Conservation (phyloP, 2,113 vertebrate species). For the Glaucidium brasilianum region DNA sequence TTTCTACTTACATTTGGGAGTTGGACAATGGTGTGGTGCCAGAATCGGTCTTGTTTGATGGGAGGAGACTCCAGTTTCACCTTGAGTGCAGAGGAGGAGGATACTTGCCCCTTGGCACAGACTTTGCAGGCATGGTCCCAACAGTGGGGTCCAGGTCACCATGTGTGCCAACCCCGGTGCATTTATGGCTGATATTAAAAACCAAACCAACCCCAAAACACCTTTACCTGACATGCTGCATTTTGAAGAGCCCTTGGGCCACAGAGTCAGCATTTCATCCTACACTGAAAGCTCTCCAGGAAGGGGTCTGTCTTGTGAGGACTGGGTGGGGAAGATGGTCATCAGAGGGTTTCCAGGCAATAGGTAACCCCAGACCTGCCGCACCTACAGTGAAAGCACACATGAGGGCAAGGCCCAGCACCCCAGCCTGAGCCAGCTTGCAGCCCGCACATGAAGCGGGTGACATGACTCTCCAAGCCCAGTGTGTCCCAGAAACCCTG, state of each 20-base stretch:
- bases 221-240: neutral
- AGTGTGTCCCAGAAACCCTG: neutral
- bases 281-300: neutral
- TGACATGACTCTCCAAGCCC: neutral
- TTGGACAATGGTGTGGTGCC: neutral
- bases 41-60: neutral
- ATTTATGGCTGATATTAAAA: neutral
- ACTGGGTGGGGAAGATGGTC: neutral
- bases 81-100: neutral
- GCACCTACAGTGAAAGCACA: neutral
- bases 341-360: neutral
- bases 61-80: neutral
- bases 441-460: fast-evolving
- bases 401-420: neutral
- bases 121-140: neutral
- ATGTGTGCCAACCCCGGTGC: neutral
- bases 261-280: neutral
- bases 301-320: neutral
- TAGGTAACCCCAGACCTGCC: neutral
- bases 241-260: neutral
- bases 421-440: neutral
- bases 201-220: fast-evolving
- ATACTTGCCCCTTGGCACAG: neutral
- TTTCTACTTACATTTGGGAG: neutral
- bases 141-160: fast-evolving